These are phyloP conservation scores for Meta bourneti DNA, from an alignment of 2,888 invertebrate genomes.

Conservation along the genomic window DNA sequence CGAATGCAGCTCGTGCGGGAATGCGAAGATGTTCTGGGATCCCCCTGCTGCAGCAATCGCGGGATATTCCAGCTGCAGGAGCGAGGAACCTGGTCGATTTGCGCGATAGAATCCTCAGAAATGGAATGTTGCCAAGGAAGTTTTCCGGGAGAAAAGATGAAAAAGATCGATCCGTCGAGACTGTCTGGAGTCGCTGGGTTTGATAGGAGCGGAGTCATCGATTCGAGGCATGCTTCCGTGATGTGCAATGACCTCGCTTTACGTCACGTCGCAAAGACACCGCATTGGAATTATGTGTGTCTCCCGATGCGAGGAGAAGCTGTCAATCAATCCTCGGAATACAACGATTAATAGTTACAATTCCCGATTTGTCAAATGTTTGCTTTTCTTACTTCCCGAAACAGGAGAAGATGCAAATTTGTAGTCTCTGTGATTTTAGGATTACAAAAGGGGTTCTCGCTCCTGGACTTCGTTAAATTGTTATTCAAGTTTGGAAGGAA, in stretches of 20 bases:
- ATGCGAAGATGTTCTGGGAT: constrained; percentile 30
- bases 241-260: constrained; percentile 52
- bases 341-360: no score
- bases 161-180: constrained; percentile 63
- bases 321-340: no score
- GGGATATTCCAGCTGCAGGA: neutral
- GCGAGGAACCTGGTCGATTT: constrained; percentile 23
- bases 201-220: constrained; percentile 29
- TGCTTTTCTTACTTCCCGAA: no score
- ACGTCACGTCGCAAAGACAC: constrained; percentile 57
- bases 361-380: no score
- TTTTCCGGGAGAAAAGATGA: constrained; percentile 44
- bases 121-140: constrained; percentile 44
- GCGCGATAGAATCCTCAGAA: constrained; percentile 18
- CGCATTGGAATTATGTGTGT: constrained; percentile 35
- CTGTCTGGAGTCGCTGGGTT: constrained; percentile 56
- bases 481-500: no score
- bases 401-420: no score
- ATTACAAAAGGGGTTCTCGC: no score
- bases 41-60: neutral
- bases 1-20: neutral
- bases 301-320: no score
- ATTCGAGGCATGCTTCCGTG: constrained; percentile 44
- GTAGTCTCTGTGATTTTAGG: no score
- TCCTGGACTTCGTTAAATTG: no score